Evolutionary conservation across 1,140 invertebrate species (phyloP).

Genomic region (Drosophila virilis): DNA sequence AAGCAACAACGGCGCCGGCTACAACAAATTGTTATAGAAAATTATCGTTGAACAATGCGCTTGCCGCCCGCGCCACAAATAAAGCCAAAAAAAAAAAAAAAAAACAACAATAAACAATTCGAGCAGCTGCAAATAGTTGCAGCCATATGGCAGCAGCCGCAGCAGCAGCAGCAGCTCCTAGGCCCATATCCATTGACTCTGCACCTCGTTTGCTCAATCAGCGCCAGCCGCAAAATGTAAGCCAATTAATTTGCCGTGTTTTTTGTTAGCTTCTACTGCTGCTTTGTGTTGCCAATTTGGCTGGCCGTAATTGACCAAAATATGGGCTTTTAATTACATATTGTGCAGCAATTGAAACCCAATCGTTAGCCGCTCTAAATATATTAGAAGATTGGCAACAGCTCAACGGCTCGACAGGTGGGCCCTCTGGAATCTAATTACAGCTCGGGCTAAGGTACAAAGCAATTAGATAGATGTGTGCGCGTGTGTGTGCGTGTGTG

Average conservation of each 20-base stretch:
- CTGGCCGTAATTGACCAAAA: constrained; percentile 63
- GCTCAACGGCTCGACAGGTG: constrained; percentile 19
- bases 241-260: constrained; percentile 69
- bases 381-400: constrained; percentile 60
- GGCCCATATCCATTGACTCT: constrained; percentile 45
- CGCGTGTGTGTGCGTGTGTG: constrained; percentile 2
- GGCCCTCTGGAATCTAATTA: constrained; percentile 40
- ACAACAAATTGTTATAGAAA: constrained; percentile 74
- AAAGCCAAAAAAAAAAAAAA: neutral
- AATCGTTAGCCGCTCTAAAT: constrained; percentile 42
- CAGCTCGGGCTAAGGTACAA: neutral
- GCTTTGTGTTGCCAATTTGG: constrained; percentile 51
- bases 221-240: constrained; percentile 47
- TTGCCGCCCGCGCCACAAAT: constrained; percentile 42
- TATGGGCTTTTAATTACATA: constrained; percentile 77
- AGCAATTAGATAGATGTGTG: constrained; percentile 28
- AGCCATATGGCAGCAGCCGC: constrained; percentile 34
- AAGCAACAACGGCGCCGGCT: constrained; percentile 51
- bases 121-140: constrained; percentile 48
- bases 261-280: constrained; percentile 3
- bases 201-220: constrained; percentile 54
- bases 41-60: constrained; percentile 48
- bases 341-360: constrained; percentile 65
- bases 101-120: constrained; percentile 11
- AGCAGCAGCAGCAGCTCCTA: constrained; percentile 12